phyloP scores from a whole-genome alignment of 2,888 invertebrate genomes.

The Osmoderma eremita region DNA sequence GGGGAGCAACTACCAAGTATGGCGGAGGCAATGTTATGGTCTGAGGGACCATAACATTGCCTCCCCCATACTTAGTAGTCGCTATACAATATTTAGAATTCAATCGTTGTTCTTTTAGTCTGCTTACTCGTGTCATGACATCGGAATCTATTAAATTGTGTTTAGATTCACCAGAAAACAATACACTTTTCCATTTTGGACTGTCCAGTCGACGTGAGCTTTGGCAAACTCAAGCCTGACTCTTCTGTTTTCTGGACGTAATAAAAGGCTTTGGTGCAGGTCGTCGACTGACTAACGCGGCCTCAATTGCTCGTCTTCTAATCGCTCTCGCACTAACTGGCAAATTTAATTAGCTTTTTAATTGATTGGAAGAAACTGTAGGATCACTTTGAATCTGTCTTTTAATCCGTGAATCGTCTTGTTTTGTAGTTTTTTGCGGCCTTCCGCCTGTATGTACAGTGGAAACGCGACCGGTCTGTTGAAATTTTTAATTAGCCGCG shows the following conservation, averaged over 20 bases:
- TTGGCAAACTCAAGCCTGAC: too few species aligned
- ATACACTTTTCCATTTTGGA: too few species aligned
- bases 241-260: background rate
- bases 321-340: slow-evolving; percentile 4
- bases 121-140: background rate
- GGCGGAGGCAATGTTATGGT: background rate
- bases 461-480: background rate
- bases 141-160: background rate
- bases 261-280: slow-evolving; percentile 8
- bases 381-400: slow-evolving; percentile 7
- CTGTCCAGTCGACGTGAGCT: background rate
- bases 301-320: background rate
- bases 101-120: too few species aligned
- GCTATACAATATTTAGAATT: too few species aligned
- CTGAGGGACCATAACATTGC: too few species aligned
- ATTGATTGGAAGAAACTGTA: background rate
- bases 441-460: background rate
- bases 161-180: slow-evolving; percentile 2
- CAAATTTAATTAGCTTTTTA: background rate
- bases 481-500: slow-evolving; percentile 2
- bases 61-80: too few species aligned
- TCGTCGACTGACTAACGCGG: background rate
- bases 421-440: too few species aligned
- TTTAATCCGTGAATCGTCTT: slow-evolving; percentile 6
- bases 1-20: background rate